phyloP scores from a whole-genome alignment of 2,888 invertebrate genomes.

The Catocala nupta region DNA sequence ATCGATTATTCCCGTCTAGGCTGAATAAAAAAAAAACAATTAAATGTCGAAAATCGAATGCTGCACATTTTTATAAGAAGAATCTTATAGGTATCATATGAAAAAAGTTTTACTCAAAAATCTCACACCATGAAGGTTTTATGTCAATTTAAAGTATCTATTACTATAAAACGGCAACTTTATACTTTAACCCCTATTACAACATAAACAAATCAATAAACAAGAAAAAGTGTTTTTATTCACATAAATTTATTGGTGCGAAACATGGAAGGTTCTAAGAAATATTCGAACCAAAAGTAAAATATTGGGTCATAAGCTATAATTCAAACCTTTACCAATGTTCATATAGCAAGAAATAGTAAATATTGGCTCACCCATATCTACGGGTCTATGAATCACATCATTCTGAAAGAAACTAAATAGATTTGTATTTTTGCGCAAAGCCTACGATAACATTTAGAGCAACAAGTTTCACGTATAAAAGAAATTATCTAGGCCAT shows the following conservation, averaged over 20 bases:
- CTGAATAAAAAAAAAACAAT: no score
- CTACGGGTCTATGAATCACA: conserved; percentile 28
- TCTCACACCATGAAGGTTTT: no score
- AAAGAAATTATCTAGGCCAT: not conserved
- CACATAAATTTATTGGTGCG: conserved; percentile 20
- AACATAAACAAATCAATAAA: conserved; percentile 4
- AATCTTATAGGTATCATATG: no score
- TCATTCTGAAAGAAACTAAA: conserved; percentile 8
- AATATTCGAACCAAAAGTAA: conserved; percentile 50
- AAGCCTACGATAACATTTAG: conserved; percentile 24
- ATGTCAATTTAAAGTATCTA: no score
- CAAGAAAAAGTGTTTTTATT: conserved; percentile 28
- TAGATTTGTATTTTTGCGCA: conserved; percentile 14
- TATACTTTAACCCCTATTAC: no score
- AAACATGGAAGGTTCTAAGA: conserved; percentile 20
- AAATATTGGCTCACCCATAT: conserved; percentile 27
- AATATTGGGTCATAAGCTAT: conserved; percentile 52
- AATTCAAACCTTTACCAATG: conserved; percentile 54
- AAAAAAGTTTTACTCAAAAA: no score
- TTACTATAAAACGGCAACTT: no score
- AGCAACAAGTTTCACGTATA: conserved; percentile 25
- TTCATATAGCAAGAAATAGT: conserved; percentile 41
- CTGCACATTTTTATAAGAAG: no score
- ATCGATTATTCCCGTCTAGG: no score
- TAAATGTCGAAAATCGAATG: no score